phyloP scores from a whole-genome alignment of 2,888 invertebrate genomes.

The Pandemis cinnamomeana region DNA sequence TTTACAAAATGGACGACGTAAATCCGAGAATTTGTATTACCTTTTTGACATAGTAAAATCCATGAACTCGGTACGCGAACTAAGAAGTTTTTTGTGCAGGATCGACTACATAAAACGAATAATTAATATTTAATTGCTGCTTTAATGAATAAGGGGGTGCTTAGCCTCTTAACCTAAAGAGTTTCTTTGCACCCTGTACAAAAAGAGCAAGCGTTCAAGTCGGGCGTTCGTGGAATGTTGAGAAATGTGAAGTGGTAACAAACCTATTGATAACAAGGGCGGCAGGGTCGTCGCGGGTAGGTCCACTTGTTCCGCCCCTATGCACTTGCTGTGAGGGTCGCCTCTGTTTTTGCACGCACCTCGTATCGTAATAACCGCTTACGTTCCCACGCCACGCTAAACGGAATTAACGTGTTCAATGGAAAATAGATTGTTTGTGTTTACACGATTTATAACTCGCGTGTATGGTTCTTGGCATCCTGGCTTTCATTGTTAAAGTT shows the following conservation, averaged over 20 bases:
- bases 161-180: constrained; percentile 30
- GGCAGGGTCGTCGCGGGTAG: constrained; percentile 50
- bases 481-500: constrained; percentile 36
- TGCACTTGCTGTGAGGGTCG: constrained; percentile 79
- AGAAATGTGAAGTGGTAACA: constrained; percentile 46
- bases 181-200: constrained; percentile 24
- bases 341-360: constrained; percentile 78
- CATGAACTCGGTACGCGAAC: not conserved
- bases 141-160: not conserved
- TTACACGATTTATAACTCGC: constrained; percentile 41
- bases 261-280: constrained; percentile 40
- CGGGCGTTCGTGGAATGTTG: constrained; percentile 45
- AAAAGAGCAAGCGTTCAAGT: constrained; percentile 43
- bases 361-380: constrained; percentile 63
- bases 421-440: constrained; percentile 57
- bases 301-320: constrained; percentile 82
- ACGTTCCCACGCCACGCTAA: constrained; percentile 73
- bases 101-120: too few relatives aligned
- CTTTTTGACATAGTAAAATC: not conserved
- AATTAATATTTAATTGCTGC: constrained; percentile 7
- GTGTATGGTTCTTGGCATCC: constrained; percentile 35
- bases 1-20: not conserved
- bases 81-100: not conserved
- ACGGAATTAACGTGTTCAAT: constrained; percentile 64
- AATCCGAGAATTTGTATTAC: not conserved